Evolutionary conservation across 2,888 invertebrate genomes (phyloP).

Genomic region (Drosophila borborema): DNA sequence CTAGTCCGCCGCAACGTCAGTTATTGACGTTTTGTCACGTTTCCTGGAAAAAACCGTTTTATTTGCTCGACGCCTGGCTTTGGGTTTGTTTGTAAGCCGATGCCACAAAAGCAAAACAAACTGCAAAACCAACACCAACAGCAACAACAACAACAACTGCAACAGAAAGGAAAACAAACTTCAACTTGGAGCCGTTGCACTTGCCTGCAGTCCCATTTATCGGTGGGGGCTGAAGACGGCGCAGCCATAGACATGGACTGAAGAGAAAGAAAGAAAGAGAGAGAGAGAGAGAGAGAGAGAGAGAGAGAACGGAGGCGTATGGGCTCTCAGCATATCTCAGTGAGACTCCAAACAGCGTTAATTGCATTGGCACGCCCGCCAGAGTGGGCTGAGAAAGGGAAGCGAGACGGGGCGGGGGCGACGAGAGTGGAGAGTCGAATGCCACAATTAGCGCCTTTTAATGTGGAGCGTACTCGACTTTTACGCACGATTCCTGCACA

Average conservation of each 20-base stretch:
- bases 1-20: conserved; percentile 45
- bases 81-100: conserved; percentile 78
- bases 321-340: conserved; percentile 43
- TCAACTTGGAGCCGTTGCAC: conserved; percentile 71
- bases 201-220: conserved; percentile 41
- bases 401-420: not conserved
- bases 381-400: not conserved
- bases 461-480: conserved; percentile 79
- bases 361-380: conserved; percentile 74
- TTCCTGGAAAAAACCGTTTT: conserved; percentile 82
- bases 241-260: conserved; percentile 7
- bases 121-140: conserved; percentile 32
- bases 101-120: conserved; percentile 65
- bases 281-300: not conserved
- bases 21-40: conserved; percentile 84
- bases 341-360: conserved; percentile 56
- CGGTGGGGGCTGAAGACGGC: conserved; percentile 20
- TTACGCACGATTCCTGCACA: conserved; percentile 77
- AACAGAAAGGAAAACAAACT: conserved; percentile 67
- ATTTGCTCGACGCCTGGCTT: conserved; percentile 70
- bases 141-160: conserved; percentile 6
- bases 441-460: conserved; percentile 81
- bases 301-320: not conserved
- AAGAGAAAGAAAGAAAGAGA: not conserved
- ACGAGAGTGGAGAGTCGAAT: conserved; percentile 40